A percentile compares a stretch with the other conserved stretches of the same genome.
phyloP scores from a whole-genome alignment of 2,113 vertebrate species.

The Salvelinus alpinus region DNA sequence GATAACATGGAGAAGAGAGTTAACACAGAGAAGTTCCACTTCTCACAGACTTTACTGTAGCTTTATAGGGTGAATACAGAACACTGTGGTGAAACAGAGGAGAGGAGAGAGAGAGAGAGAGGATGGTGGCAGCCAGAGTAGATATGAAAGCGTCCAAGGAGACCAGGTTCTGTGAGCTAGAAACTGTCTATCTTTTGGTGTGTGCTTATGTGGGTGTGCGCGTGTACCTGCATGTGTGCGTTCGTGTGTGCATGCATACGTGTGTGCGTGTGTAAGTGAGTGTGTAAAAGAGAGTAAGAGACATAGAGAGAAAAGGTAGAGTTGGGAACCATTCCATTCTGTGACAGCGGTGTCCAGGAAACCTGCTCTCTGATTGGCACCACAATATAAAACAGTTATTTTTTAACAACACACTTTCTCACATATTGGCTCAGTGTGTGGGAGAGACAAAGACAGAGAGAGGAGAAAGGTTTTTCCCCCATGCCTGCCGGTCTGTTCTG shows the following conservation, averaged over 20 bases:
- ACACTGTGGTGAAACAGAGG: neutral
- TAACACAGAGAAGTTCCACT: neutral
- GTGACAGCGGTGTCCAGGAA: conserved; percentile 8
- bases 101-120: no score
- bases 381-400: conserved; percentile 21
- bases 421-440: conserved; percentile 12
- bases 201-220: no score
- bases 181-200: neutral
- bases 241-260: neutral
- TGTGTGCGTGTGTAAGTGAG: neutral
- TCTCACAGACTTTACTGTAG: neutral
- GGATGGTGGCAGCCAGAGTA: no score
- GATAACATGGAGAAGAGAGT: neutral
- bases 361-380: conserved; percentile 14
- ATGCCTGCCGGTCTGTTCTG: neutral
- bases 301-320: neutral
- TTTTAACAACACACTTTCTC: conserved; percentile 27
- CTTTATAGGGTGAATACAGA: neutral
- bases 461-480: neutral
- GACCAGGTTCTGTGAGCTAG: neutral
- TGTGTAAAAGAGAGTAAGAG: neutral
- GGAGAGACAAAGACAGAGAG: neutral
- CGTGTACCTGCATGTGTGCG: neutral
- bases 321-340: neutral
- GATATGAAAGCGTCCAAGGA: no score